Conservation (phyloP, 2,113 vertebrate genomes). For the Misgurnus anguillicaudatus region DNA sequence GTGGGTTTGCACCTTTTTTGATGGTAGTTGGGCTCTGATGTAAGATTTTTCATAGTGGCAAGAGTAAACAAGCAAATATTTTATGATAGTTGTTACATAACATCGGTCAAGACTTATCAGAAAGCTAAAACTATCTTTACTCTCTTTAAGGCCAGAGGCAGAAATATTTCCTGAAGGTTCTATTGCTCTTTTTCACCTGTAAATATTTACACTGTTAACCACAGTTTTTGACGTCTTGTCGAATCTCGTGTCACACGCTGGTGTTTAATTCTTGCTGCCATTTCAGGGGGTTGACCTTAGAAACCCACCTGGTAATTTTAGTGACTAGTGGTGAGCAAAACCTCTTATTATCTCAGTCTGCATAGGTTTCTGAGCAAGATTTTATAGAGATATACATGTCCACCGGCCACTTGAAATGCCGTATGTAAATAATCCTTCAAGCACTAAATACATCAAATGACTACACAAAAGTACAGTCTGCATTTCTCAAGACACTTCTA, state of each 20-base stretch:
- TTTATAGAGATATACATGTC: background rate
- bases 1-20: slow-evolving; percentile 17
- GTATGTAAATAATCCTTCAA: background rate
- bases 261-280: background rate
- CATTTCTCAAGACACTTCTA: background rate
- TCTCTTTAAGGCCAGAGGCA: too few relatives aligned
- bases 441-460: background rate
- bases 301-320: background rate
- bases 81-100: background rate
- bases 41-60: background rate
- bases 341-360: background rate
- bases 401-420: background rate
- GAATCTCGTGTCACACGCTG: background rate
- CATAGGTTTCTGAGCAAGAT: background rate
- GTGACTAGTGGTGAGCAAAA: too few relatives aligned
- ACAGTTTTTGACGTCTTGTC: background rate
- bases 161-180: too few relatives aligned
- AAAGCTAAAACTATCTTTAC: background rate
- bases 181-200: too few relatives aligned
- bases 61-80: slow-evolving; percentile 4
- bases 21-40: background rate
- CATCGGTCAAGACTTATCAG: background rate
- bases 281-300: background rate
- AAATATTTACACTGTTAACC: too few relatives aligned
- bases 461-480: background rate